A percentile compares a stretch with the other conserved stretches of the same genome.
Evolutionary conservation across 2,888 invertebrate genomes (phyloP).

Genomic region (Helleia helle): DNA sequence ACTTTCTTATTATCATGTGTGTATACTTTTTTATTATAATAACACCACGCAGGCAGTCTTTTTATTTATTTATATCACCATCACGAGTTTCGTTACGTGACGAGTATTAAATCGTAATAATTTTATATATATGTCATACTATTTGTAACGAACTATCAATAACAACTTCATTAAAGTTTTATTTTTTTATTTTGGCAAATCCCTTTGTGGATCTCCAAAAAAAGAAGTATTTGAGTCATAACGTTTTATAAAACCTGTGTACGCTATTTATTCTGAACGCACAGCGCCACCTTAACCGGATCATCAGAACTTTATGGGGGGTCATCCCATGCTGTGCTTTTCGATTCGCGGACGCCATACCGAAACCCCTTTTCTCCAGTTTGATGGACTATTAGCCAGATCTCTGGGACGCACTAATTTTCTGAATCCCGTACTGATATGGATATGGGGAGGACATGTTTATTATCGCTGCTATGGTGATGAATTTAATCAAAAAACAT

Average conservation of each 20-base stretch:
- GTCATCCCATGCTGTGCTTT: slow-evolving; percentile 7
- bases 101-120: too few species aligned
- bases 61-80: too few species aligned
- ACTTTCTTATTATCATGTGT: too few species aligned
- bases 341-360: slow-evolving; percentile 8
- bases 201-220: too few species aligned
- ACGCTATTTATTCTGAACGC: neutral
- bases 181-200: too few species aligned
- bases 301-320: slow-evolving; percentile 3
- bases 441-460: neutral
- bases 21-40: too few species aligned
- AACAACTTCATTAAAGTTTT: too few species aligned
- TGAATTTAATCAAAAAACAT: neutral
- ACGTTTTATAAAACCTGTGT: slow-evolving; percentile 1
- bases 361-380: slow-evolving; percentile 1
- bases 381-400: neutral
- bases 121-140: too few species aligned
- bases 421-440: neutral
- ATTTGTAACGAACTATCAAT: too few species aligned
- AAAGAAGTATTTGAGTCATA: too few species aligned
- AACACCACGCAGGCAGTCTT: too few species aligned
- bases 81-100: too few species aligned
- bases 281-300: neutral
- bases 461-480: neutral
- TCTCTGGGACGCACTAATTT: neutral